Percentiles rank a stretch among this genome's conserved stretches.
Evolutionary conservation across 2,797 vertebrate species (phyloP).

Genomic region (Pangasius djambal): DNA sequence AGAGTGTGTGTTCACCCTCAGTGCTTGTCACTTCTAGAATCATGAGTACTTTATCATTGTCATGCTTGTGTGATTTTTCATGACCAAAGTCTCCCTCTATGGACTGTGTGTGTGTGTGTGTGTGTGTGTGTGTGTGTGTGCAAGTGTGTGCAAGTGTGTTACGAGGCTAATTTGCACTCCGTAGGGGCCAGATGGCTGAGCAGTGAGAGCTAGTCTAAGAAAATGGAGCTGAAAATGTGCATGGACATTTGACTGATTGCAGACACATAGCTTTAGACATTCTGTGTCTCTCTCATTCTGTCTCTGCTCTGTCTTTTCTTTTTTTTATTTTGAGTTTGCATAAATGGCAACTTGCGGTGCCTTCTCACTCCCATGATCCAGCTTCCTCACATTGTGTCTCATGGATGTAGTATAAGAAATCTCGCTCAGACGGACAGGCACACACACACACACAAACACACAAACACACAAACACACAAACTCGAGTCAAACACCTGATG

Average conservation of each 20-base stretch:
- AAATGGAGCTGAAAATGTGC: constrained; percentile 30
- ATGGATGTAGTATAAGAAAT: background rate
- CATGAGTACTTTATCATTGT: constrained; percentile 15
- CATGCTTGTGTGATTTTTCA: background rate
- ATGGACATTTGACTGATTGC: constrained; percentile 39
- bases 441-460: constrained; percentile 2
- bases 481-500: background rate
- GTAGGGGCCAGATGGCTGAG: constrained; percentile 34
- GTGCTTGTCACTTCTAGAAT: constrained; percentile 12
- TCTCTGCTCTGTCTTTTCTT: background rate
- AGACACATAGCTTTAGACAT: constrained; percentile 5
- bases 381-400: background rate
- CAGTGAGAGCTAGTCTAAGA: constrained; percentile 27
- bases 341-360: background rate
- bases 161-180: constrained; percentile 34
- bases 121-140: background rate
- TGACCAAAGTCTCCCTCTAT: background rate
- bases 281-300: constrained; percentile 9
- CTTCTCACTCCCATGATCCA: background rate
- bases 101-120: background rate
- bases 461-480: constrained; percentile 26
- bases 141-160: background rate
- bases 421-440: background rate
- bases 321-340: background rate
- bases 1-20: background rate